Evolutionary conservation across 2,888 invertebrate genomes (phyloP).

Genomic region (Drosophila formosana): DNA sequence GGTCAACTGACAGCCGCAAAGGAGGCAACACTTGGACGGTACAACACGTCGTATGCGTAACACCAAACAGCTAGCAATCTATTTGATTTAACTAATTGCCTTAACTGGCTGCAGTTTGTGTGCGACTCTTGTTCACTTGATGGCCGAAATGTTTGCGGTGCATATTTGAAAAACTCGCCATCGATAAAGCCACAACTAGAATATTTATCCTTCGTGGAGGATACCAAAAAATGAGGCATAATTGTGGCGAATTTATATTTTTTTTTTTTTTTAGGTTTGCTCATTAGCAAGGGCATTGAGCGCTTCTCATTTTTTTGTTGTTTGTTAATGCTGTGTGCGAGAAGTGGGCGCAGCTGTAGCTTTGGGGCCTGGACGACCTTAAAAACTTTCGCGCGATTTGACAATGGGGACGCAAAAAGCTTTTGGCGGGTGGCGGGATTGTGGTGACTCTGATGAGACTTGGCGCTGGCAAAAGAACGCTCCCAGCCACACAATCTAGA

Average conservation of each 20-base stretch:
- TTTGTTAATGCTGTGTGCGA: neutral
- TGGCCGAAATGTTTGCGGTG: slow-evolving; percentile 9
- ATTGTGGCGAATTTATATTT: slow-evolving; percentile 5
- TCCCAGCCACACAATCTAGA: slow-evolving; percentile 32
- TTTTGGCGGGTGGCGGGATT: slow-evolving; percentile 10
- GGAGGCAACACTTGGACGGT: slow-evolving; percentile 25
- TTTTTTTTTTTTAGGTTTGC: neutral
- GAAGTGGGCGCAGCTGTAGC: slow-evolving; percentile 20
- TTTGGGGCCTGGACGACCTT: slow-evolving; percentile 49
- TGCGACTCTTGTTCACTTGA: neutral
- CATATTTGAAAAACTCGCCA: neutral
- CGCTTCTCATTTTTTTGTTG: neutral
- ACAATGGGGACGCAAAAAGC: slow-evolving; percentile 48
- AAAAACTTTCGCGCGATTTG: slow-evolving; percentile 71
- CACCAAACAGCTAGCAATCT: neutral
- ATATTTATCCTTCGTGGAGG: neutral
- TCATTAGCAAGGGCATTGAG: slow-evolving; percentile 15
- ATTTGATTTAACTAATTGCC: slow-evolving; percentile 20
- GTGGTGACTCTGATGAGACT: slow-evolving; percentile 40
- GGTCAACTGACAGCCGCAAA: slow-evolving; percentile 25
- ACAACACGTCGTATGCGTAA: slow-evolving; percentile 35
- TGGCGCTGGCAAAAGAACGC: slow-evolving; percentile 24
- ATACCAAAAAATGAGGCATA: neutral
- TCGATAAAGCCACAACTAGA: neutral
- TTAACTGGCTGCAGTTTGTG: neutral